Evolutionary conservation across 2,888 invertebrate genomes (phyloP).

Genomic region (Ophraella communa): DNA sequence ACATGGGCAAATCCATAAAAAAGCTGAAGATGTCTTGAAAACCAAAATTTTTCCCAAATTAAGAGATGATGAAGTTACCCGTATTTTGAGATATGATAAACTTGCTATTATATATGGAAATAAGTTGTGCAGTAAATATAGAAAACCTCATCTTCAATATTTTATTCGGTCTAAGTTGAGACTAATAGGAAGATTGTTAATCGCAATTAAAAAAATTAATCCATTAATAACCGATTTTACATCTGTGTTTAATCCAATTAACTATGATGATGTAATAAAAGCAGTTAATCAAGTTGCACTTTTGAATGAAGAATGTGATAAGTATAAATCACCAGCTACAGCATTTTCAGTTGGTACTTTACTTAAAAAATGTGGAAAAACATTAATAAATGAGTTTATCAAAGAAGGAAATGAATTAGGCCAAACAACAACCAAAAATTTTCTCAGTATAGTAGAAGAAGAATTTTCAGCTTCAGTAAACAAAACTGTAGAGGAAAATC

Average conservation of each 20-base stretch:
- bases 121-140: conserved; percentile 19
- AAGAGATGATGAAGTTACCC: conserved; percentile 11
- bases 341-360: not conserved
- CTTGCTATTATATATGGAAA: conserved; percentile 16
- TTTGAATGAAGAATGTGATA: not conserved
- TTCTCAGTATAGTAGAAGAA: conserved; percentile 12
- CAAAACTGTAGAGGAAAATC: conserved; percentile 24
- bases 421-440: conserved; percentile 14
- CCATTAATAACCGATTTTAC: not conserved
- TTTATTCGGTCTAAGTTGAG: not conserved
- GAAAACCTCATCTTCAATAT: conserved; percentile 12
- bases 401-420: conserved; percentile 10
- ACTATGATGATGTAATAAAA: not conserved
- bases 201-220: not conserved
- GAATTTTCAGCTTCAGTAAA: conserved; percentile 14
- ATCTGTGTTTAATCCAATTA: not conserved
- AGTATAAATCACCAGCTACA: not conserved
- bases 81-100: conserved; percentile 13
- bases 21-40: conserved; percentile 4
- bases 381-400: conserved; percentile 16
- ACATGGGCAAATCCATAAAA: conserved; percentile 19
- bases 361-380: conserved; percentile 8
- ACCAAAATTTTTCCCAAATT: conserved; percentile 14
- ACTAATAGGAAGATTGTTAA: not conserved
- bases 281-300: conserved; percentile 1